Percentiles rank a stretch among this genome's conserved stretches.
Evolutionary conservation across 2,888 invertebrate genomes (phyloP).

Genomic region (Phrixothrix hirtus): DNA sequence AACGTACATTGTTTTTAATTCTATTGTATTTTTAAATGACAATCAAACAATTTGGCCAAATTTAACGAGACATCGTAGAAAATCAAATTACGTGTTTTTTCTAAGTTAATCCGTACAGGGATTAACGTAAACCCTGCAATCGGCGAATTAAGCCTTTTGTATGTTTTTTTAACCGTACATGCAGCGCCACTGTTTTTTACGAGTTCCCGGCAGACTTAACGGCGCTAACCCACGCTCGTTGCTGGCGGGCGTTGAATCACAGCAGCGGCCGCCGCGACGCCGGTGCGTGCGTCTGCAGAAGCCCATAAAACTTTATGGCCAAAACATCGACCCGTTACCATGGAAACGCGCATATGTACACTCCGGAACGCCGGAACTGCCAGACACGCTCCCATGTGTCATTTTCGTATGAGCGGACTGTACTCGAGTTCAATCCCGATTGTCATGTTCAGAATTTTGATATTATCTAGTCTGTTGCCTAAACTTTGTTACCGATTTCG

Average conservation of each 20-base stretch:
- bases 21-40: no score
- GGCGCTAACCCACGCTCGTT: constrained; percentile 43
- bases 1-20: no score
- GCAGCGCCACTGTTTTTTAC: constrained; percentile 49
- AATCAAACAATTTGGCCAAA: no score
- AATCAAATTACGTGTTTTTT: neutral
- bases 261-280: constrained; percentile 49
- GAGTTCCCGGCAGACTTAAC: constrained; percentile 49
- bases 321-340: constrained; percentile 57
- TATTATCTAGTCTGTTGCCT: constrained; percentile 32
- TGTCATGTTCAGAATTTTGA: constrained; percentile 52
- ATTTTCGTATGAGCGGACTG: constrained; percentile 36
- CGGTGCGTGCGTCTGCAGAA: constrained; percentile 51
- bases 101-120: no score
- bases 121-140: no score
- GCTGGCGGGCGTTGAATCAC: constrained; percentile 48
- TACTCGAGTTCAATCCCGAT: constrained; percentile 42
- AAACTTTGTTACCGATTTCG: constrained; percentile 9
- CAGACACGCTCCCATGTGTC: constrained; percentile 24
- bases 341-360: constrained; percentile 52
- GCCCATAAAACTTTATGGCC: constrained; percentile 58
- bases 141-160: no score
- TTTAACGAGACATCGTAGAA: neutral
- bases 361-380: constrained; percentile 23
- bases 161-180: constrained; percentile 2